These are phyloP conservation scores for Cephus runcator DNA, from an alignment of 2,888 invertebrate genomes.

Conservation along the genomic window DNA sequence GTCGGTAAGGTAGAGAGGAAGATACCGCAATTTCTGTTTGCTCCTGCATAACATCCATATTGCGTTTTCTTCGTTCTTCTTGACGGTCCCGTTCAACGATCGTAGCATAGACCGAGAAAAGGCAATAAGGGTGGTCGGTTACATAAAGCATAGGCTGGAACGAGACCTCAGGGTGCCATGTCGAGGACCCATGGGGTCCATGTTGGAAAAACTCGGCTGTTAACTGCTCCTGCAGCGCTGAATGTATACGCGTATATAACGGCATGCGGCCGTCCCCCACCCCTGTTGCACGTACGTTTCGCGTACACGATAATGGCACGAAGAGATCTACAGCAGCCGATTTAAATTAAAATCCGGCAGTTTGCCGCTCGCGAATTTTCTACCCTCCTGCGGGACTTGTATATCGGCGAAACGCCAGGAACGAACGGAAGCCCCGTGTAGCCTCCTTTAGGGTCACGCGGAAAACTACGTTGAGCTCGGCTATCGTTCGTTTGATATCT, in stretches of 20 bases:
- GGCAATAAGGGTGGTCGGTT: conserved; percentile 38
- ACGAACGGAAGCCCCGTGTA: neutral
- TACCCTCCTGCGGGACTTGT: conserved; percentile 3
- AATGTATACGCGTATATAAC: conserved; percentile 20
- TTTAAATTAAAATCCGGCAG: conserved; percentile 48
- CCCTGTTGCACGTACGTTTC: conserved; percentile 10
- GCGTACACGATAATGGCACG: conserved; percentile 35
- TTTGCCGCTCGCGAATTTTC: conserved; percentile 25
- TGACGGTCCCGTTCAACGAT: neutral
- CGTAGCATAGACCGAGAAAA: conserved; percentile 14
- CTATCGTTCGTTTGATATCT: neutral
- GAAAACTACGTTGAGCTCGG: neutral
- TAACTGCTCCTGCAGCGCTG: conserved; percentile 52
- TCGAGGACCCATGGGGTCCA: conserved; percentile 57
- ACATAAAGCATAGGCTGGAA: conserved; percentile 60
- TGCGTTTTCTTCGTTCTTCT: neutral
- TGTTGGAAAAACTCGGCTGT: conserved; percentile 60
- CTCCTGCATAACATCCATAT: neutral
- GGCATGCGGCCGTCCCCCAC: conserved; percentile 4
- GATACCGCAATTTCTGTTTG: neutral
- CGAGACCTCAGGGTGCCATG: conserved; percentile 60
- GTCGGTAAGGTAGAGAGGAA: neutral
- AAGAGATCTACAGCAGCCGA: conserved; percentile 44
- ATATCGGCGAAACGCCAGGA: neutral
- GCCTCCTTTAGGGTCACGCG: neutral